Percentiles rank a stretch among this genome's conserved stretches.
Conservation (phyloP, 2,797 vertebrate genomes). For the Anguilla megastoma region DNA sequence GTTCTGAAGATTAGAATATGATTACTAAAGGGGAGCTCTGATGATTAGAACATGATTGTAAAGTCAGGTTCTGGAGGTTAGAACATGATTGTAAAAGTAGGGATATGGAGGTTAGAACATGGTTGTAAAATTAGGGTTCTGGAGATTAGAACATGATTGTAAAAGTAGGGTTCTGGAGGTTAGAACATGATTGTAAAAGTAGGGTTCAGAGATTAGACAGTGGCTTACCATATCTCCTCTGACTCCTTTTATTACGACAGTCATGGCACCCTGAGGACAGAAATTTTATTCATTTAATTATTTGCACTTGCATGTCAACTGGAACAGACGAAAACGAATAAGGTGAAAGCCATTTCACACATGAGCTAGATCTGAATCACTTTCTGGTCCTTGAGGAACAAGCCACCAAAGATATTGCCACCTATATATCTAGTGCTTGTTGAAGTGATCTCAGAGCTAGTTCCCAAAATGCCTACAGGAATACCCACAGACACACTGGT, state of each 20-base stretch:
- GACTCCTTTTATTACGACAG: slow-evolving; percentile 75
- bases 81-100: too few relatives aligned
- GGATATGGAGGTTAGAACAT: too few relatives aligned
- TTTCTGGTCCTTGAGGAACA: not conserved
- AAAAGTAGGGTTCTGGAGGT: too few relatives aligned
- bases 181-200: not conserved
- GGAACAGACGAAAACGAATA: not conserved
- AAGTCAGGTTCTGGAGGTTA: too few relatives aligned
- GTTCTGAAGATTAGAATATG: too few relatives aligned
- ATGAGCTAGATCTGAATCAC: not conserved
- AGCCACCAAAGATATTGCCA: not conserved
- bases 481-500: not conserved
- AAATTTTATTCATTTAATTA: slow-evolving; percentile 36
- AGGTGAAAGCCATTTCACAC: not conserved
- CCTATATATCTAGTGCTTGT: not conserved
- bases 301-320: not conserved
- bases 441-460: not conserved
- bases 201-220: not conserved
- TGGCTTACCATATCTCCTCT: slow-evolving; percentile 31
- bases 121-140: too few relatives aligned
- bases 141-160: too few relatives aligned
- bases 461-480: not conserved
- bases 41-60: too few relatives aligned
- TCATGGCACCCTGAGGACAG: slow-evolving; percentile 78
- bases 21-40: too few relatives aligned